Base-by-base conservation (phyloP, 2,888 invertebrate genomes). In the Hypolimnas misippus region DNA sequence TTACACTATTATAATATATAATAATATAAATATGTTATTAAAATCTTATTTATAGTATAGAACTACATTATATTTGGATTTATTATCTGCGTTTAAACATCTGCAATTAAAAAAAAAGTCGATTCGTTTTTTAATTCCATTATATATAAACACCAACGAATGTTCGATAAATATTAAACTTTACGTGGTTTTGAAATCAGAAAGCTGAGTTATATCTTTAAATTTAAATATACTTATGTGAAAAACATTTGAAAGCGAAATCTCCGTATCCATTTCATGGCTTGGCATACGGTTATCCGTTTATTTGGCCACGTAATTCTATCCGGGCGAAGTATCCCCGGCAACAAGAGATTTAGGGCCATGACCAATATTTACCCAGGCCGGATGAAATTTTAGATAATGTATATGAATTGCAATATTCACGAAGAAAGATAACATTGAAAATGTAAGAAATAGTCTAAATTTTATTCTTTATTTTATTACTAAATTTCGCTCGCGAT, bases 381-480 rank as follows among this genome's bases (percentile, higher is more conserved):
- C 74, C 75, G 62, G 61, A 64, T 68, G 79, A 79, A 84, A 83
- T 80, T 78, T 77, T 75, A 81, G 83, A 79, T 82, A 81, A 83
- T 83, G 81, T 83, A 78, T 83, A 83, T 83, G 83, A 75, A 72
- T 77, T 79, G 76, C 75, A 75, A 81, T 82, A 79, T 76, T 75
- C 17, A 60, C n/a, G n/a, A n/a, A 63, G 50, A 65, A 31, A 50
- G 25, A 65, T 56, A 59, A 57, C 52, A 40, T 42, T 56, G 14
- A 53, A 40, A 21, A n/a, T n/a, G n/a, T n/a, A n/a, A n/a, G n/a
- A n/a, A n/a, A n/a, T n/a, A n/a, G 58, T 52, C 14, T 21, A 44
- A 44, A 21, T 19, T 44, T 19, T 49, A 14, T 29, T 46, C 5
- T 25, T 38, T 38, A n/a, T 38, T 38, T 38, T 12, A 38, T n/a